Percentiles rank a stretch among this genome's conserved stretches.
Evolutionary conservation across 2,888 invertebrate genomes (phyloP).

Genomic region (Plutella xylostella): DNA sequence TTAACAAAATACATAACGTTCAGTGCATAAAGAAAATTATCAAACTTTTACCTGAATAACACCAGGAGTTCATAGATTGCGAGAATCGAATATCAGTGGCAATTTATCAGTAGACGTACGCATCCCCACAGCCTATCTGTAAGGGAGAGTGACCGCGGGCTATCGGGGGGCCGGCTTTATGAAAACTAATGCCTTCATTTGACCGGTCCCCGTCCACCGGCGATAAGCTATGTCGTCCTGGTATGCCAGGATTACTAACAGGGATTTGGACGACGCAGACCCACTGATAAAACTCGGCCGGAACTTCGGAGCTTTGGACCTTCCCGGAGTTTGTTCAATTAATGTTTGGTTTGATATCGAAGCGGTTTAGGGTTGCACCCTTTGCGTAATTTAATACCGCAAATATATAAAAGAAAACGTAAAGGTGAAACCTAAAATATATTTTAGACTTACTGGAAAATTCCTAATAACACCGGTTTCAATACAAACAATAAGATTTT

Average conservation of each 20-base stretch:
- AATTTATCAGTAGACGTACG: conserved; percentile 35
- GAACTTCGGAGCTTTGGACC: conserved; percentile 25
- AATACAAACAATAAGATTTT: no score
- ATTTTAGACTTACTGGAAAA: no score
- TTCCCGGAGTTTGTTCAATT: conserved; percentile 30
- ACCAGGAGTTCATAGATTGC: neutral
- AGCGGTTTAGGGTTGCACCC: no score
- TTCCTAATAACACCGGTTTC: no score
- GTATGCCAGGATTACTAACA: conserved; percentile 55
- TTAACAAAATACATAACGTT: no score
- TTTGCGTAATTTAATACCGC: no score
- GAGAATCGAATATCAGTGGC: conserved; percentile 29
- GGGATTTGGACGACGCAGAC: conserved; percentile 36
- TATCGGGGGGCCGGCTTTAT: conserved; percentile 57
- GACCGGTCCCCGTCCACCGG: conserved; percentile 46
- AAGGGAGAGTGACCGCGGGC: conserved; percentile 37
- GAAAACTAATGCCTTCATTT: conserved; percentile 69
- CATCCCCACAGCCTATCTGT: conserved; percentile 27
- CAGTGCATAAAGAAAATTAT: no score
- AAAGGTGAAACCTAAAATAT: no score
- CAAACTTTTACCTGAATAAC: no score
- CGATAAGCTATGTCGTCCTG: conserved; percentile 64
- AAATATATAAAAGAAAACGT: no score
- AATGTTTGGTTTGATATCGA: no score
- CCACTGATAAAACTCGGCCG: conserved; percentile 46